A percentile compares a stretch with the other conserved stretches of the same genome.
phyloP scores from a whole-genome alignment of 2,797 vertebrate species.

The Danio jaintianensis region DNA sequence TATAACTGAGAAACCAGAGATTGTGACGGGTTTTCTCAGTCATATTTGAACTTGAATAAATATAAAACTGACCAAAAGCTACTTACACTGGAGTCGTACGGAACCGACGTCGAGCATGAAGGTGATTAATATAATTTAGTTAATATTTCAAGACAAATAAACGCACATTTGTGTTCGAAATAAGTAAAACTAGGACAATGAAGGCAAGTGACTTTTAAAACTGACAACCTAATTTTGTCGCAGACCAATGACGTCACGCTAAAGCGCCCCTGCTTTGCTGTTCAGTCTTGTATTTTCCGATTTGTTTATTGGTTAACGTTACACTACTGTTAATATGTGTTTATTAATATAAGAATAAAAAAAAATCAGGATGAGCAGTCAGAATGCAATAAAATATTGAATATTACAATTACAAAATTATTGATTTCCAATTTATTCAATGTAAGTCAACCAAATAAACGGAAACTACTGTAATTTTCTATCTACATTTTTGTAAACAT shows the following conservation, averaged over 20 bases:
- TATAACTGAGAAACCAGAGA: not conserved
- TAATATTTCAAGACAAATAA: not conserved
- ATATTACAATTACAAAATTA: no score
- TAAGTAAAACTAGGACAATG: not conserved
- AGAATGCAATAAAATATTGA: no score
- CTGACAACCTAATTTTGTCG: not conserved
- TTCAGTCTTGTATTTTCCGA: not conserved
- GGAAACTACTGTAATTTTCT: no score
- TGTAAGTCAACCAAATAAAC: no score
- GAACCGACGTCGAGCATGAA: not conserved
- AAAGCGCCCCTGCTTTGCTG: not conserved
- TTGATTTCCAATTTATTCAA: no score
- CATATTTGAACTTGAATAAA: not conserved
- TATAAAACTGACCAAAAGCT: not conserved
- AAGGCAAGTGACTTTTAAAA: not conserved
- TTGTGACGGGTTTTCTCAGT: not conserved
- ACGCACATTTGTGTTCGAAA: not conserved
- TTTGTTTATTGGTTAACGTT: not conserved
- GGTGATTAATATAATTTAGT: not conserved
- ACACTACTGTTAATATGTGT: no score
- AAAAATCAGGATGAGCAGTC: no score
- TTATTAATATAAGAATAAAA: no score
- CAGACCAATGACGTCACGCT: not conserved
- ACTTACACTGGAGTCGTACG: not conserved
- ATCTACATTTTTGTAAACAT: no score